Evolutionary conservation across 2,888 invertebrate species (phyloP).

Genomic region (Ectobius pallidus): DNA sequence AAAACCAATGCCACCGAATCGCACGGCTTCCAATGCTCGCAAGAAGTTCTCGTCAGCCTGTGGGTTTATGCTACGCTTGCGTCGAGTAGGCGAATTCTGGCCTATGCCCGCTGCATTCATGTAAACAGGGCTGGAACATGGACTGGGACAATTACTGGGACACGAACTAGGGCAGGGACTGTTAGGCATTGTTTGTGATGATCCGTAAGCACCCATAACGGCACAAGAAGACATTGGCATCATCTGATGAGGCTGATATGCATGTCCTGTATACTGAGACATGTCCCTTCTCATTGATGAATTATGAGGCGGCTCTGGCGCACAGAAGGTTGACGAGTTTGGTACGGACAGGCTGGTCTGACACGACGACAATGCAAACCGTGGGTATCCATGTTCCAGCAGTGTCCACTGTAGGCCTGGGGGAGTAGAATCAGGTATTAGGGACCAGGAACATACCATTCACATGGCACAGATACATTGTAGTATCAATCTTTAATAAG

Average conservation of each 20-base stretch:
- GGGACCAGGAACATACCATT: slow-evolving; percentile 43
- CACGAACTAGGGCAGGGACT: slow-evolving; percentile 41
- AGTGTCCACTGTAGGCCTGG: slow-evolving; percentile 87
- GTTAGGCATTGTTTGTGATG: slow-evolving; percentile 17
- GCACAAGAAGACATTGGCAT: slow-evolving; percentile 36
- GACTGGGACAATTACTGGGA: slow-evolving; percentile 48
- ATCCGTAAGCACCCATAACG: slow-evolving; percentile 26
- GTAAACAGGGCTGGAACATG: slow-evolving; percentile 45
- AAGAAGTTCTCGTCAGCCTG: slow-evolving; percentile 85
- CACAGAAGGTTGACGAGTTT: slow-evolving; percentile 54
- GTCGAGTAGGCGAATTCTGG: slow-evolving; percentile 59
- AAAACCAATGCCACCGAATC: slow-evolving; percentile 83
- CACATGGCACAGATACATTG: slow-evolving; percentile 54
- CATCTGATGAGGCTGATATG: slow-evolving; percentile 37
- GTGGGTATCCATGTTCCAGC: slow-evolving; percentile 80
- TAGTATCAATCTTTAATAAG: slow-evolving; percentile 28
- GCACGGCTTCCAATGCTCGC: slow-evolving; percentile 79
- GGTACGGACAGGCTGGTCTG: slow-evolving; percentile 60
- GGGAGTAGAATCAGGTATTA: slow-evolving; percentile 53
- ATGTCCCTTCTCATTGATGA: slow-evolving; percentile 22
- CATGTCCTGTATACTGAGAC: slow-evolving; percentile 34
- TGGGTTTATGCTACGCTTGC: slow-evolving; percentile 78
- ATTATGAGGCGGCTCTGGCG: slow-evolving; percentile 52
- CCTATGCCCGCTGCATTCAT: slow-evolving; percentile 6
- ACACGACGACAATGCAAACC: slow-evolving; percentile 71